Conservation (phyloP, 2,113 vertebrate genomes). For the Halcyon senegalensis region DNA sequence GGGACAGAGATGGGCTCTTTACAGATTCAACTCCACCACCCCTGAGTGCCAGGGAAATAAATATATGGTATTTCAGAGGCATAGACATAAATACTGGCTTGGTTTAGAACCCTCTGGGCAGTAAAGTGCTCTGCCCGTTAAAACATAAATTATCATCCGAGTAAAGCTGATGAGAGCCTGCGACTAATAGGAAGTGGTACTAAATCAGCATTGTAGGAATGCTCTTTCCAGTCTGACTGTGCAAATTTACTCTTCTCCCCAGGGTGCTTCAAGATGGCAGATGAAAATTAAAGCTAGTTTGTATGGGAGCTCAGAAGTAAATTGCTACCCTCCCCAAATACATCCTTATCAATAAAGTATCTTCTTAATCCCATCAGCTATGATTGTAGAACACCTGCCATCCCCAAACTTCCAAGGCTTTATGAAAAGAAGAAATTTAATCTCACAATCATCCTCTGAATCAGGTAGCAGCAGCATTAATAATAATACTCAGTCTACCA, state of each 20-base stretch:
- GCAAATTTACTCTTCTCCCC: neutral
- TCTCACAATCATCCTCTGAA: neutral
- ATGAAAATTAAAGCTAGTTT: neutral
- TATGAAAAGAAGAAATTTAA: neutral
- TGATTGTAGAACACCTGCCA: neutral
- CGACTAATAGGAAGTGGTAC: slow-evolving; percentile 16
- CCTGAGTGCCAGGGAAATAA: slow-evolving; percentile 47
- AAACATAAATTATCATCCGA: slow-evolving; percentile 51
- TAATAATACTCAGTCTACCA: fast-evolving
- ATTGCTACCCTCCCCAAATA: neutral
- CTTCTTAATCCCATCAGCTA: neutral
- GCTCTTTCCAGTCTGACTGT: neutral
- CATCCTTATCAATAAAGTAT: neutral
- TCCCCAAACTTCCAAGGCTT: neutral
- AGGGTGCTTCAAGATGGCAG: neutral
- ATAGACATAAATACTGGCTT: neutral
- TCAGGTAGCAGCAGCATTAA: neutral
- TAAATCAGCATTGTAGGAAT: slow-evolving; percentile 32
- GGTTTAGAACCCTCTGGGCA: slow-evolving; percentile 39
- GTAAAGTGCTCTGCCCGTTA: slow-evolving; percentile 26
- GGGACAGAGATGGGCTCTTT: slow-evolving; percentile 32
- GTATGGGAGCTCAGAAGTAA: neutral
- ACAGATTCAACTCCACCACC: slow-evolving; percentile 32
- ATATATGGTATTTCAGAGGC: slow-evolving; percentile 25
- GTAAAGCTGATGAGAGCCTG: slow-evolving; percentile 7